Base-by-base conservation (phyloP, 2,888 invertebrate genomes). In the Lypha dubia region DNA sequence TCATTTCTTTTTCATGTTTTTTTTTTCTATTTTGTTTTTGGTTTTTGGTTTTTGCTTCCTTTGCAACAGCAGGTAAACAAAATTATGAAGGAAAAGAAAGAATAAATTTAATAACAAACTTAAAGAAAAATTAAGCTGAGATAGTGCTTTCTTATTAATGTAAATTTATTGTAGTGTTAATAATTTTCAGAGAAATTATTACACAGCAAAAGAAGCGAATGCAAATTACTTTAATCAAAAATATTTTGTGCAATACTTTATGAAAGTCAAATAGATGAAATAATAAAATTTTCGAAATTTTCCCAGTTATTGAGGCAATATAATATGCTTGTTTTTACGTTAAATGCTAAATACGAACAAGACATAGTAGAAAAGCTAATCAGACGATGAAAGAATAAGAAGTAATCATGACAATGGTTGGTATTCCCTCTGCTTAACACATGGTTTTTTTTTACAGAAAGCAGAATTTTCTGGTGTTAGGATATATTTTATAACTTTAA, bases 51-150 rank as follows among this genome's bases (percentile, higher is more conserved):
- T 17, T 22, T 15, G 8, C n/a, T 38, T 53, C 24, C 24, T 53
- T 62, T 53, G 1, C 58, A 44, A 67, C 75, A 81, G 67, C 82
- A 77, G 77, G 73, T 77, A 73, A 77, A 83, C 82, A 71, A 82
- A 82, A 82, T 82, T 82, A 60, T 77, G 51, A 41, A 67, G 38
- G 20, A 76, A 56, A 63, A 38, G 15, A 56, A 63, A 38, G 15
- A 35, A 53, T 49, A 20, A 71, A 75, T 51, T 62, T 62, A 51
- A 53, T 56, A 71, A 56, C 32, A 44, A 63, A 74, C 17, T 41
- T 20, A 41, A 49, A 49, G 41, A 51, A 32, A 62, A 56, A 41
- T 60, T 70, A 32, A 62, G 62, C 28, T 51, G 13, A 9, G 8
- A 70, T 24, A 71, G 15, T 17, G 2, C 20, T 28, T 44, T 63